phyloP scores from a whole-genome alignment of 2,888 invertebrate genomes.

The Rhabditophanes sp. region DNA sequence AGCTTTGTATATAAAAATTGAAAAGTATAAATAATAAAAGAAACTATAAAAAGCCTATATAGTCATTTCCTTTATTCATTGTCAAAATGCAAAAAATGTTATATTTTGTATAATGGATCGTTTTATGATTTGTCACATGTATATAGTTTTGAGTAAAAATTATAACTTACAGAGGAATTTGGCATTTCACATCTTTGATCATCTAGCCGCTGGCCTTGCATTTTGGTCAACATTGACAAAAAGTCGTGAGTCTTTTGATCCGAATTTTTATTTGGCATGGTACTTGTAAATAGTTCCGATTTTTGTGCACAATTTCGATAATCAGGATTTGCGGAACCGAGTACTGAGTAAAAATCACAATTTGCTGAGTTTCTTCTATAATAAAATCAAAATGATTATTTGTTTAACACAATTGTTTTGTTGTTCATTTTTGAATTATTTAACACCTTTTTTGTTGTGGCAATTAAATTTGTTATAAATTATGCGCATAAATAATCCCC shows the following conservation, averaged over 20 bases:
- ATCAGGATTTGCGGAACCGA: too few species aligned
- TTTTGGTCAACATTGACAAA: slow-evolving; percentile 78
- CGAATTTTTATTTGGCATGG: slow-evolving; percentile 4
- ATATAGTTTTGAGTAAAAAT: too few species aligned
- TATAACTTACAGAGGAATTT: slow-evolving; percentile 12
- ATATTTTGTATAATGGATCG: not conserved
- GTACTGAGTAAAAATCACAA: slow-evolving; percentile 19
- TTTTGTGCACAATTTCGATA: too few species aligned
- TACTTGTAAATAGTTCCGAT: slow-evolving; percentile 4
- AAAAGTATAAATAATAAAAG: slow-evolving; percentile 1
- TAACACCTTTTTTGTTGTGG: too few species aligned
- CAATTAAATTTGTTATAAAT: too few species aligned
- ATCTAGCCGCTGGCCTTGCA: slow-evolving; percentile 81
- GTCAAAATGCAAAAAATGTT: not conserved
- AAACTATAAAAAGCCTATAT: too few species aligned
- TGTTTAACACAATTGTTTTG: too few species aligned
- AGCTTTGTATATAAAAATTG: slow-evolving; percentile 1
- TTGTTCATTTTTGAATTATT: too few species aligned
- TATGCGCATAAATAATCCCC: too few species aligned
- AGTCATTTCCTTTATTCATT: too few species aligned
- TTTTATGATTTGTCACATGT: too few species aligned
- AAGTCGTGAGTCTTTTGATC: slow-evolving; percentile 54
- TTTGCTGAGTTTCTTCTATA: slow-evolving; percentile 34
- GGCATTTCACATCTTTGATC: slow-evolving; percentile 92
- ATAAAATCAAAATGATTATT: slow-evolving; percentile 15